phyloP scores from a whole-genome alignment of 2,888 invertebrate genomes.

The Synanthedon formicaeformis region DNA sequence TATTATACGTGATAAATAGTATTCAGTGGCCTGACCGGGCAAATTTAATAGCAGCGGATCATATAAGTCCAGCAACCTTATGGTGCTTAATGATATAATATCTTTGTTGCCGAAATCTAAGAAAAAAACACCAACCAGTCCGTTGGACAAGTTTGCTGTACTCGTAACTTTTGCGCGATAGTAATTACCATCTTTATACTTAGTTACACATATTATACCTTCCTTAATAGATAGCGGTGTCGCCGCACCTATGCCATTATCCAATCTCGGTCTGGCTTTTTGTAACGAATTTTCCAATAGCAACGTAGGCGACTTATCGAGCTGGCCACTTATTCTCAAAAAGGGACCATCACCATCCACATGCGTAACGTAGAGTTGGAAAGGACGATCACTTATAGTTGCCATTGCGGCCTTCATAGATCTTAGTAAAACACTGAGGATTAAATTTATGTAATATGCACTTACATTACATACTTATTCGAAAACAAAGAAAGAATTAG shows the following conservation, averaged over 20 bases:
- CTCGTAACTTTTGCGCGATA: slow-evolving; percentile 74
- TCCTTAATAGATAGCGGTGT: slow-evolving; percentile 58
- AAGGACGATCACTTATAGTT: slow-evolving; percentile 38
- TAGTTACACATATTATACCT: slow-evolving; percentile 74
- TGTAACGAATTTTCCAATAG: slow-evolving; percentile 67
- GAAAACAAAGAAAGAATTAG: too few species aligned
- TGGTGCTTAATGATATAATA: slow-evolving; percentile 68
- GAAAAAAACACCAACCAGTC: slow-evolving; percentile 74
- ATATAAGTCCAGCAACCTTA: slow-evolving; percentile 69
- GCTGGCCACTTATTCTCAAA: slow-evolving; percentile 80
- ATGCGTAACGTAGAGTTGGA: slow-evolving; percentile 72
- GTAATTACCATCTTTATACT: slow-evolving; percentile 75
- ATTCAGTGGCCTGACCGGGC: slow-evolving; percentile 72
- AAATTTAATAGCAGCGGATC: slow-evolving; percentile 58
- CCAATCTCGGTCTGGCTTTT: slow-evolving; percentile 44
- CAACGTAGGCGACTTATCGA: slow-evolving; percentile 67
- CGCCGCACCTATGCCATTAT: slow-evolving; percentile 56
- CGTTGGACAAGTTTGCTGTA: slow-evolving; percentile 51
- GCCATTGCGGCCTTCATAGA: slow-evolving; percentile 39
- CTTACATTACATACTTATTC: too few species aligned
- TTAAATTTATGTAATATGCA: neutral
- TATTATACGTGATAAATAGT: slow-evolving; percentile 70
- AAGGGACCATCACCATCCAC: slow-evolving; percentile 77
- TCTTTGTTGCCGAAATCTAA: slow-evolving; percentile 77
- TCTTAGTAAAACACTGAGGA: neutral